Conservation (phyloP, 2,797 vertebrate species). For the Naso thynnoides region DNA sequence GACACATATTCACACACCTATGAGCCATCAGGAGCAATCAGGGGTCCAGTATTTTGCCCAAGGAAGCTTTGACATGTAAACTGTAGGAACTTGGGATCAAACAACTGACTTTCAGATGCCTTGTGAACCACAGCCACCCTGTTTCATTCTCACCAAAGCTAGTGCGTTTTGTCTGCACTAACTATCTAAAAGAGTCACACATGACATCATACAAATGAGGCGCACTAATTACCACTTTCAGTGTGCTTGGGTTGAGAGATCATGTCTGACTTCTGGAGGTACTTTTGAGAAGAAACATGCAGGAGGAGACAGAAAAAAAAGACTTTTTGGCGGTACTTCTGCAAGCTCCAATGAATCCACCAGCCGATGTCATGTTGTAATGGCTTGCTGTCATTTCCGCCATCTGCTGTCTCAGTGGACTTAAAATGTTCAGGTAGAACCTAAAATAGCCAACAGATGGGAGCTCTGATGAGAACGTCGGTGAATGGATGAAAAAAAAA, state of each 20-base stretch:
- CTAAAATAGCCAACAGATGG: constrained; percentile 50
- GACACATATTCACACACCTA: too few species aligned
- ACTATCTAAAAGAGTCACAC: neutral
- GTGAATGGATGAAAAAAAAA: constrained; percentile 2
- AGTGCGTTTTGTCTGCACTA: too few species aligned
- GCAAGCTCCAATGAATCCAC: constrained; percentile 8
- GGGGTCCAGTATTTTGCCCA: too few species aligned
- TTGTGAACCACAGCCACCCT: neutral
- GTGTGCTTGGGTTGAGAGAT: constrained; percentile 13
- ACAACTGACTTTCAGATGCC: too few species aligned
- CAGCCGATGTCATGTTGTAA: constrained; percentile 22
- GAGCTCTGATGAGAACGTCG: constrained; percentile 24
- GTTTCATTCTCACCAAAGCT: neutral
- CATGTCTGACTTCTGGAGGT: neutral
- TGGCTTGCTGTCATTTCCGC: constrained; percentile 31
- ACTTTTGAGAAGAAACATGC: neutral
- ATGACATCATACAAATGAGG: constrained; percentile 10
- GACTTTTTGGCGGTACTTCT: neutral
- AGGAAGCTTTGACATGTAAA: too few species aligned
- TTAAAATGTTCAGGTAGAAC: constrained; percentile 41
- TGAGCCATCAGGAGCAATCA: too few species aligned
- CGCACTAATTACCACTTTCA: constrained; percentile 21
- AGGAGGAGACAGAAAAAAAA: neutral
- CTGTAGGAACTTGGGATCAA: too few species aligned
- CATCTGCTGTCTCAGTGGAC: constrained; percentile 54